Conservation (phyloP, 2,888 invertebrate genomes). For the Drosophila mayaguana region DNA sequence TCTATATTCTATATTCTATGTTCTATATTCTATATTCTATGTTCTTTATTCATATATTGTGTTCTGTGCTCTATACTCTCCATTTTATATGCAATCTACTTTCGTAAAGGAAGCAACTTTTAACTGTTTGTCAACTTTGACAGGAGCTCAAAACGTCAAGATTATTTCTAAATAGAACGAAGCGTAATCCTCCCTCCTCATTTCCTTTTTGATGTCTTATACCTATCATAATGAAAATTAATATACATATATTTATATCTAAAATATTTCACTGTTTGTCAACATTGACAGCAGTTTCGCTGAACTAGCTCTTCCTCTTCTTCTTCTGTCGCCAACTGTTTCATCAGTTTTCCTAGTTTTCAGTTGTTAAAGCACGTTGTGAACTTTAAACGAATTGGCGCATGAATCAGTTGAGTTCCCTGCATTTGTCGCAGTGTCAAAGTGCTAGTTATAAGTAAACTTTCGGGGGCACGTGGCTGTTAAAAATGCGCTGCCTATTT, state of each 20-base stretch:
- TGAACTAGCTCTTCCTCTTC: background rate
- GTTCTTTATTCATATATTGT: background rate
- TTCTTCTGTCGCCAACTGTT: background rate
- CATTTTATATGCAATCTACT: background rate
- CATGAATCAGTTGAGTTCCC: background rate
- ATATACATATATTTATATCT: background rate
- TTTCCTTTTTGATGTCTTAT: background rate
- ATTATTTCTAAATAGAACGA: background rate
- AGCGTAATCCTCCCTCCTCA: background rate
- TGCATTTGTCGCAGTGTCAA: conserved; percentile 2
- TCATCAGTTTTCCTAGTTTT: background rate
- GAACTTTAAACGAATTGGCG: conserved; percentile 6
- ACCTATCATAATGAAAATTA: background rate
- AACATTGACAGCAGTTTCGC: background rate
- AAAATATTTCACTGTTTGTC: background rate
- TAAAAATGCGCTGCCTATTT: conserved; percentile 12
- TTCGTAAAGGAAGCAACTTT: background rate
- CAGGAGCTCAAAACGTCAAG: background rate
- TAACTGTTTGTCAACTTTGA: background rate
- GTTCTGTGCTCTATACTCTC: background rate
- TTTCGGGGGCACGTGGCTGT: conserved; percentile 56
- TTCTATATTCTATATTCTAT: background rate
- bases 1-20: background rate
- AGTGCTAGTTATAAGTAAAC: background rate
- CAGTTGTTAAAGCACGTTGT: conserved; percentile 6